Conservation (phyloP, 2,113 vertebrate genomes). For the Sinocyclocheilus anshuiensis region DNA sequence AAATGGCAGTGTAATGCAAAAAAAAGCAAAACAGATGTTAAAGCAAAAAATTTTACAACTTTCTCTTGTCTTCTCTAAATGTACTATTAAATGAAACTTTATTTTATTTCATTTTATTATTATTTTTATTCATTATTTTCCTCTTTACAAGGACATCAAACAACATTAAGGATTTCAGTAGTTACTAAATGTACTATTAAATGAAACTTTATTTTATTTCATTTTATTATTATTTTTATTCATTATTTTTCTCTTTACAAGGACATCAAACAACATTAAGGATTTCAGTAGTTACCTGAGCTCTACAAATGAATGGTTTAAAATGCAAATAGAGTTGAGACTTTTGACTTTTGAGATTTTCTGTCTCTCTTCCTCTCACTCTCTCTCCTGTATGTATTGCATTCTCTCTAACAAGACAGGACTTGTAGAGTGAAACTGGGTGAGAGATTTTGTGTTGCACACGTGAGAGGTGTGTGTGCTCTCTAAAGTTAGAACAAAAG, state of each 20-base stretch:
- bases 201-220: too few relatives aligned
- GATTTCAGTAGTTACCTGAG: not conserved
- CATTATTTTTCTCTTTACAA: too few relatives aligned
- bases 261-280: not conserved
- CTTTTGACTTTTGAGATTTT: not conserved
- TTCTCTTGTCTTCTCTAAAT: not conserved
- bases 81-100: too few relatives aligned
- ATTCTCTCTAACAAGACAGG: conserved; percentile 60
- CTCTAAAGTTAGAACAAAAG: conserved; percentile 13
- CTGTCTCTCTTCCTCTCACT: conserved; percentile 3
- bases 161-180: not conserved
- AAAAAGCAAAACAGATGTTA: not conserved
- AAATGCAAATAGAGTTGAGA: not conserved
- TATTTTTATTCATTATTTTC: too few relatives aligned
- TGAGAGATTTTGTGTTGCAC: conserved; percentile 60
- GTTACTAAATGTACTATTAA: not conserved
- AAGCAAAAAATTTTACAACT: not conserved
- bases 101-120: too few relatives aligned
- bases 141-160: too few relatives aligned
- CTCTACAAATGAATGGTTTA: not conserved
- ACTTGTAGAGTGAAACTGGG: conserved; percentile 80
- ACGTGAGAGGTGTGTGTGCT: conserved; percentile 33
- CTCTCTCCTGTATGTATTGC: not conserved
- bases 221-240: too few relatives aligned
- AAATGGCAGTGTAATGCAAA: not conserved